These are phyloP conservation scores for Drosophila gaucha DNA, from an alignment of 2,888 invertebrate species.

Conservation along the genomic window DNA sequence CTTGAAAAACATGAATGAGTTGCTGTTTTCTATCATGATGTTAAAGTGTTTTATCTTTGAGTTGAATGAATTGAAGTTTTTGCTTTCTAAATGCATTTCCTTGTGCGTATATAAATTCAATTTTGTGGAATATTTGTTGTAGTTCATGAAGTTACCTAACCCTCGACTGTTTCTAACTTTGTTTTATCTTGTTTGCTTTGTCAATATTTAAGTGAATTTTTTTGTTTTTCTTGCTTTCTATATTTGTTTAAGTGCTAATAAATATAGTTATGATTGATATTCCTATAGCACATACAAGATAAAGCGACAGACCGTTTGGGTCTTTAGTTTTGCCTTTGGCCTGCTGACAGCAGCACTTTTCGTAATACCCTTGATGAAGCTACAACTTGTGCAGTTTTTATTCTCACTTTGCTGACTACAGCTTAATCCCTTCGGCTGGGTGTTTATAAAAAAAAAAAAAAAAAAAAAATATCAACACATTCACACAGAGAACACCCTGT, in stretches of 20 bases:
- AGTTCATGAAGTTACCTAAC: neutral
- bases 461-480: conserved; percentile 27
- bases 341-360: conserved; percentile 32
- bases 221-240: neutral
- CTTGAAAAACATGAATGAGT: conserved; percentile 15
- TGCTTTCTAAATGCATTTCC: neutral
- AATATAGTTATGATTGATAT: conserved; percentile 28
- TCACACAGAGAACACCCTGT: neutral
- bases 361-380: conserved; percentile 13
- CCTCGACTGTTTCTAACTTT: neutral
- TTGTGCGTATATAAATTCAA: conserved; percentile 1
- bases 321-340: conserved; percentile 4
- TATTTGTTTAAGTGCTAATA: conserved; percentile 17
- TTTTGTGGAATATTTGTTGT: neutral
- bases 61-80: conserved; percentile 2
- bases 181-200: neutral
- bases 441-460: conserved; percentile 30
- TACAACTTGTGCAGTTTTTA: conserved; percentile 21
- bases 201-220: conserved; percentile 13
- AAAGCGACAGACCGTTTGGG: conserved; percentile 5
- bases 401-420: conserved; percentile 52
- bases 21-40: conserved; percentile 25
- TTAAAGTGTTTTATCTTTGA: conserved; percentile 13
- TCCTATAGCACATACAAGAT: neutral
- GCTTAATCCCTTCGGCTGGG: conserved; percentile 61